A percentile compares a stretch with the other conserved stretches of the same genome.
phyloP scores from a whole-genome alignment of 2,888 invertebrate species.

The Cheilosia vernalis region DNA sequence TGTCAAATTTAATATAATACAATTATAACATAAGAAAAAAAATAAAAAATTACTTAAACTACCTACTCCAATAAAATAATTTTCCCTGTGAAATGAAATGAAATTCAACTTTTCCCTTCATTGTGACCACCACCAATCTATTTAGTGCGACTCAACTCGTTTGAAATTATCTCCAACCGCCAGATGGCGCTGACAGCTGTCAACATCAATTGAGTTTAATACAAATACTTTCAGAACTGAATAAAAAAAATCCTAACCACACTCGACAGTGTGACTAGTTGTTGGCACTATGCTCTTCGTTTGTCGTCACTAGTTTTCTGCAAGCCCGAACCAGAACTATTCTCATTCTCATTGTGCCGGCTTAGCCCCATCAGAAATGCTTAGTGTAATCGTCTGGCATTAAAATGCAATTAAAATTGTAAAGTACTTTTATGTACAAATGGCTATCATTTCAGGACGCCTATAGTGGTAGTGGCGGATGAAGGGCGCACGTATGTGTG shows the following conservation, averaged over 20 bases:
- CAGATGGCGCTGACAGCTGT: constrained; percentile 11
- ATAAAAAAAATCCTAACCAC: neutral
- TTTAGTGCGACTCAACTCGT: neutral
- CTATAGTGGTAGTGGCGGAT: neutral
- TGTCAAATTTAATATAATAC: too few relatives aligned
- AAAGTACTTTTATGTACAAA: constrained; percentile 28
- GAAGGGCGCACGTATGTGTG: neutral
- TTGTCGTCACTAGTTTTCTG: neutral
- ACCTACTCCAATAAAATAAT: too few relatives aligned
- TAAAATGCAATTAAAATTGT: constrained; percentile 65
- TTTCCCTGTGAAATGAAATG: neutral
- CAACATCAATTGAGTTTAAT: neutral
- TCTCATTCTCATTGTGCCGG: neutral
- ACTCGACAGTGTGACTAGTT: neutral
- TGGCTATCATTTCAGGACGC: constrained; percentile 4
- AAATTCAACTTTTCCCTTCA: neutral
- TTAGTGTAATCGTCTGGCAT: constrained; percentile 52
- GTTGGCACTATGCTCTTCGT: neutral
- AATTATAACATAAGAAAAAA: too few relatives aligned
- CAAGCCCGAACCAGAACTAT: neutral
- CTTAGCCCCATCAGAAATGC: constrained; percentile 14
- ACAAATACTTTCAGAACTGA: neutral
- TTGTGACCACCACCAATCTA: neutral
- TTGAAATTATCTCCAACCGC: neutral
- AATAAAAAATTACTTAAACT: too few relatives aligned